These are phyloP conservation scores for Sebastes variabilis DNA, from an alignment of 2,797 vertebrate genomes.

Conservation along the genomic window DNA sequence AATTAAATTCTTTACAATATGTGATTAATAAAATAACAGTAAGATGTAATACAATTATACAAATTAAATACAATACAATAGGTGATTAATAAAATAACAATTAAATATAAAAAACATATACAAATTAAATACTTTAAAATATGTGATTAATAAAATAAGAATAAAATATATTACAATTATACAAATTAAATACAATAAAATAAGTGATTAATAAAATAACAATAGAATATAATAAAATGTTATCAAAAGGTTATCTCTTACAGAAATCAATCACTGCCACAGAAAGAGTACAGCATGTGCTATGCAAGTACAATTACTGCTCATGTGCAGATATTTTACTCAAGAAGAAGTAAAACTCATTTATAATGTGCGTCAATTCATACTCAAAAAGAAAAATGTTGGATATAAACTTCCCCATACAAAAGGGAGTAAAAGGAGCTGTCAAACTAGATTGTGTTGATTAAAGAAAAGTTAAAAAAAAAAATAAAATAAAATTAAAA, in stretches of 20 bases:
- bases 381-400: not conserved
- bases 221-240: not conserved
- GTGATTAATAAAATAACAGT: too few relatives aligned
- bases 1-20: too few relatives aligned
- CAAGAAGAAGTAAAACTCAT: not conserved
- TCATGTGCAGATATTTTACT: not conserved
- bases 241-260: not conserved
- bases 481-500: not conserved
- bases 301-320: not conserved
- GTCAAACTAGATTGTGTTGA: not conserved
- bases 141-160: too few relatives aligned
- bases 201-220: too few relatives aligned
- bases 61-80: too few relatives aligned
- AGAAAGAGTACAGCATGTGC: not conserved
- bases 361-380: not conserved
- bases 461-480: not conserved
- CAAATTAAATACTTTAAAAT: too few relatives aligned
- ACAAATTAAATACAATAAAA: too few relatives aligned
- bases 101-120: too few relatives aligned
- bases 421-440: not conserved
- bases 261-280: not conserved
- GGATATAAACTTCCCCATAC: not conserved
- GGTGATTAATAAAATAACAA: too few relatives aligned
- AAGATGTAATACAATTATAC: too few relatives aligned
- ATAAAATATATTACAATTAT: too few relatives aligned